Conservation (phyloP, 2,888 invertebrate genomes). For the Acleris literana region DNA sequence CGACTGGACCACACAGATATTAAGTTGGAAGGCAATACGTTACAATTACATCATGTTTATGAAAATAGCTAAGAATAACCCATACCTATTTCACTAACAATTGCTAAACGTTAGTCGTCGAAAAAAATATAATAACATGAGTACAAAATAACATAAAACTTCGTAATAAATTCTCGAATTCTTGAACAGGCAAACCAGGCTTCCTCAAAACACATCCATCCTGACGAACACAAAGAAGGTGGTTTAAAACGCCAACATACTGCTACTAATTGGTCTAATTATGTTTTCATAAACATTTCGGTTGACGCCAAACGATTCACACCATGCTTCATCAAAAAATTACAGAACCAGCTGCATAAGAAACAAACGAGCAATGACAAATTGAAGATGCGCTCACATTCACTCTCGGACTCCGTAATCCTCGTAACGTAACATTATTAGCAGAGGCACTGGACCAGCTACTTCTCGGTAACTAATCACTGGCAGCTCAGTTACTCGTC, state of each 20-base stretch:
- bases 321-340: too few species aligned
- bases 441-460: constrained; percentile 30
- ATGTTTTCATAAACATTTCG: too few species aligned
- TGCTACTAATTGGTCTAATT: too few species aligned
- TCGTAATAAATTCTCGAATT: too few species aligned
- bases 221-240: too few species aligned
- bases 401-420: constrained; percentile 33
- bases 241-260: too few species aligned
- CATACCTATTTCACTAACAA: background rate
- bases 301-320: too few species aligned
- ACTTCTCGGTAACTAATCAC: constrained; percentile 33
- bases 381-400: constrained; percentile 9
- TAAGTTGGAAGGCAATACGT: constrained; percentile 1
- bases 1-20: constrained; percentile 19
- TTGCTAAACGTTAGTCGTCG: too few species aligned
- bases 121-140: too few species aligned
- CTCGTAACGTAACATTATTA: constrained; percentile 29
- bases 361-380: background rate
- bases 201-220: too few species aligned
- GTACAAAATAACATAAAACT: too few species aligned
- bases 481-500: constrained; percentile 31
- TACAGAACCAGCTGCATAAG: background rate
- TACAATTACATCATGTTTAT: constrained; percentile 5
- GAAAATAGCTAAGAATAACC: background rate
- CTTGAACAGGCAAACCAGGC: too few species aligned